Evolutionary conservation across 1,140 invertebrate genomes (phyloP), one percentile per base, ranked within the genome.

Genomic region (Ephestia elutella): DNA sequence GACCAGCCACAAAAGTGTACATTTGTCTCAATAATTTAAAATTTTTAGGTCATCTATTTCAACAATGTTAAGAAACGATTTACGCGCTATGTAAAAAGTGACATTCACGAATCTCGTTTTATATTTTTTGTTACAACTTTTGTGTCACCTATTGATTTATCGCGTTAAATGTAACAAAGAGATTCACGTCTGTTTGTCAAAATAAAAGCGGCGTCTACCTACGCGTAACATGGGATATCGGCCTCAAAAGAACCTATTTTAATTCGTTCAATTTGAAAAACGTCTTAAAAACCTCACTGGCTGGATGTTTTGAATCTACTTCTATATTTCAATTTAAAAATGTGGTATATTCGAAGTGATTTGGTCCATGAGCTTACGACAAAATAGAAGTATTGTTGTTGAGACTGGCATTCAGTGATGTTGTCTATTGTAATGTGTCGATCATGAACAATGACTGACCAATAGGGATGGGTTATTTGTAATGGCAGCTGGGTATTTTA

Each of bases 361-460:
- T n/a, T 69, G 70, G 59, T 72, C 65, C 65, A 59, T 71, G 61
- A 76, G 68, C 68, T 66, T 67, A 67, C 73, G 75, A 79, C 75
- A 82, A 80, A 80, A 75, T 70, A 74, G 60, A 69, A 54, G 67
- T 77, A 78, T 79, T 82, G 78, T 86, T 78, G 68, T 68, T 57
- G 54, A 71, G 79, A 73, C 69, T 73, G 73, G 69, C 75, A 77
- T 82, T 80, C 73, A 73, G 67, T 77, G 79, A 75, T 82, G 76
- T 83, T 58, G 58, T 56, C 66, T 70, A 77, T 85, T 86, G 79
- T 83, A 70, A 54, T 59, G 59, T 57, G 57, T 65, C 57, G 65
- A 59, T 68, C 70, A 79, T 73, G 76, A 82, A 87, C 84, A 87
- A 87, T 82, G 77, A 76, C 67, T 83, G 84, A 82, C 83, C 83